Percentiles rank a stretch among this genome's conserved stretches.
These are phyloP conservation scores for Channa argus DNA, from an alignment of 2,113 vertebrate species.

Conservation along the genomic window DNA sequence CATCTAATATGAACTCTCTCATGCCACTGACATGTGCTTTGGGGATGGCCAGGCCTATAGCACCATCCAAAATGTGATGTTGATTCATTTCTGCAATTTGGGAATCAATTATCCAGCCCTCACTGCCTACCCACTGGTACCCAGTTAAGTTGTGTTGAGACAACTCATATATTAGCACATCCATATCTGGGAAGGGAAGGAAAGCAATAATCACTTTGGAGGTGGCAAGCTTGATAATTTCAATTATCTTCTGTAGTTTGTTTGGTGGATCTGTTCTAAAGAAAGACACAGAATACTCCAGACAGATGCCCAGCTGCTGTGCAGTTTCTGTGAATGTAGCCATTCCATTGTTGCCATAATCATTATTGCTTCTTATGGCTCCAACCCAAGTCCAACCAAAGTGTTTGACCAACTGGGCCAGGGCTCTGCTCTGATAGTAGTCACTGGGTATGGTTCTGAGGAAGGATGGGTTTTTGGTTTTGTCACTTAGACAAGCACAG, in stretches of 20 bases:
- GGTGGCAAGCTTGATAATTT: constrained; percentile 73
- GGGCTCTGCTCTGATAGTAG: constrained; percentile 74
- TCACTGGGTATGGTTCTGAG: constrained; percentile 78
- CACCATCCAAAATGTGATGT: constrained; percentile 73
- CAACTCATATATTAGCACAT: constrained; percentile 67
- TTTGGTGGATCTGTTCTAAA: constrained; percentile 73
- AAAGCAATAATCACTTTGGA: constrained; percentile 78
- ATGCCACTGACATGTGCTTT: constrained; percentile 73
- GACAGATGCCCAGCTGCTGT: constrained; percentile 67
- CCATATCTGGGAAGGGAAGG: constrained; percentile 64
- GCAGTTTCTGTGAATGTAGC: constrained; percentile 69
- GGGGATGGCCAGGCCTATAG: constrained; percentile 79
- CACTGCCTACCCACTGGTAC: constrained; percentile 82
- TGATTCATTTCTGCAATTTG: constrained; percentile 62
- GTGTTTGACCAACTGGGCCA: constrained; percentile 72
- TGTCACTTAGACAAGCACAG: constrained; percentile 81
- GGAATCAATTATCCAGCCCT: constrained; percentile 79
- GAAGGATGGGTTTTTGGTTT: constrained; percentile 76
- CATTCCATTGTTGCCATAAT: constrained; percentile 80
- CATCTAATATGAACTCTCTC: constrained; percentile 76
- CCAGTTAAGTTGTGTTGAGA: constrained; percentile 75
- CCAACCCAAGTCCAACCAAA: constrained; percentile 81
- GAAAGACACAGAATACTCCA: constrained; percentile 73
- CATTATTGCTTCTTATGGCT: constrained; percentile 74
- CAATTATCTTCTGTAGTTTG: constrained; percentile 68